Evolutionary conservation across 2,113 vertebrate genomes (phyloP), one percentile per base, ranked within the genome.

Genomic region (Hepsetus odoe): DNA sequence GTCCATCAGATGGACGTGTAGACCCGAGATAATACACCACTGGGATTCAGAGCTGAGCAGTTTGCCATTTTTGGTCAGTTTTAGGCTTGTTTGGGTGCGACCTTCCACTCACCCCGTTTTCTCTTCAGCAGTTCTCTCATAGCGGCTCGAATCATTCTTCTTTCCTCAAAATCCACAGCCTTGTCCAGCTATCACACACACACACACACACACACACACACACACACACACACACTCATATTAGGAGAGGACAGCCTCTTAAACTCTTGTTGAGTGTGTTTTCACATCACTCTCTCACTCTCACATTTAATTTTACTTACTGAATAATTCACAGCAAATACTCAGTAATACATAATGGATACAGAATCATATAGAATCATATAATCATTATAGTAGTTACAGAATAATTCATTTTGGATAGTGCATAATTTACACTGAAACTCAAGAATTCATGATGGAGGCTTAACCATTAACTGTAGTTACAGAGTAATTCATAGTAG

Each of bases 111-210:
- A 98, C 97, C 97, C 93, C 96, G 91, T 80, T 98, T 98, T 82
- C 90, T 95, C 83, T 97, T 97, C 42, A 97, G 93, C 74, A 99
- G 93, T 58, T 99, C 96, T 18, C 96, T 94, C 76, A 98, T 89
- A 1, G 95, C 96, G 0, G 95, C 91, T 49, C 97, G 93, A 76
- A 99, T 95, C 87, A 95, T 83, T 53, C 93, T 92, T 32, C 96
- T 91, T 84, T 98, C 93, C 79, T 98, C 96, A 73, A 95, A 98
- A 85, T 97, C 94, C 0, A 87, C 84, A 0, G 95, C 90, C 51
- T 26, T 90, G 85, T 98, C 97, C 88, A 99, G 82, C 97, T 99
- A 87, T 53, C 80, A 76, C 33, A 72, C 16, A 53, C 26, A 40
- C 58, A 16, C 59, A 64, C 59, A 61, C 58, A 64, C 59, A 35